Conservation (phyloP, 2,888 invertebrate genomes). For the Clusia tigrina region DNA sequence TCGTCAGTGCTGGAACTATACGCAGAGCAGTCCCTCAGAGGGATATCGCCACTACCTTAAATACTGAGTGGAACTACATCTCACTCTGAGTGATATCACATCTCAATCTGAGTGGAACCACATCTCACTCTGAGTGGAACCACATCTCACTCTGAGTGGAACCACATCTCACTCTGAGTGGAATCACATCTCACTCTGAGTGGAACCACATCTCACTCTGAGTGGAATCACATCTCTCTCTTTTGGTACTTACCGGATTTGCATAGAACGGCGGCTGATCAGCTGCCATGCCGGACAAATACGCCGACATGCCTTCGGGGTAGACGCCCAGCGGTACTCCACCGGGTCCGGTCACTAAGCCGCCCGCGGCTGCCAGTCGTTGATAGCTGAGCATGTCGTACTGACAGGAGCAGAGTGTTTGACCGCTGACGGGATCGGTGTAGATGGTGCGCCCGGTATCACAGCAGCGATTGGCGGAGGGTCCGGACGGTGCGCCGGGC, state of each 20-base stretch:
- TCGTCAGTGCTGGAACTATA: no score
- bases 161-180: no score
- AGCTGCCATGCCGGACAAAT: conserved; percentile 83
- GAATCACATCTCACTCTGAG: no score
- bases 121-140: no score
- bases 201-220: no score
- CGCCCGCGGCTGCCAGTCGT: conserved; percentile 71
- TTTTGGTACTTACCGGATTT: conserved; percentile 75
- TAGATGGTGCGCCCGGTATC: conserved; percentile 91
- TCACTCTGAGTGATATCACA: no score
- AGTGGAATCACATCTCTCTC: conserved; percentile 18
- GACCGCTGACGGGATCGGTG: conserved; percentile 88
- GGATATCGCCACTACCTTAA: no score
- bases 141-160: no score
- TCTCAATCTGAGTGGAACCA: no score
- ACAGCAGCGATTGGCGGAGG: conserved; percentile 73
- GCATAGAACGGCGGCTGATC: conserved; percentile 88
- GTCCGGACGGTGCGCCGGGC: conserved; percentile 29
- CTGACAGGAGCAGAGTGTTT: conserved; percentile 89
- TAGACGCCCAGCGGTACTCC: conserved; percentile 85
- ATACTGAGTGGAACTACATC: no score
- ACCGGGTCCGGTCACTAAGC: conserved; percentile 66
- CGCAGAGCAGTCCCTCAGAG: no score
- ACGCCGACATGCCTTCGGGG: conserved; percentile 83
- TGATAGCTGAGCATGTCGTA: conserved; percentile 84